A percentile compares a stretch with the other conserved stretches of the same genome.
Evolutionary conservation across 2,797 vertebrate species (phyloP).

Genomic region (Tokudaia muenninki): DNA sequence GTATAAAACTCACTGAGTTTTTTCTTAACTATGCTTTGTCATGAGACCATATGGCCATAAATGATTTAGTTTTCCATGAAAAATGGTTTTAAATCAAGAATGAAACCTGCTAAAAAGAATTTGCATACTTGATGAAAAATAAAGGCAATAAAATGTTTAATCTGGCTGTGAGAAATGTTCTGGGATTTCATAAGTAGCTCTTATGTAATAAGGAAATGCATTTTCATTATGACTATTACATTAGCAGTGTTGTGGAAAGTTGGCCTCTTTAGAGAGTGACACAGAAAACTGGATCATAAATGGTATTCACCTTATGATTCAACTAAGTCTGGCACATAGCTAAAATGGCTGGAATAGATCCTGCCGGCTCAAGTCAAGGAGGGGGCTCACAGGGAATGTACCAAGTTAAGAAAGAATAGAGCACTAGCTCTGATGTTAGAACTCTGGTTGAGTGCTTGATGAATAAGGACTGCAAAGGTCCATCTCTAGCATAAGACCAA

Average conservation of each 20-base stretch:
- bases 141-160: slow-evolving; percentile 84
- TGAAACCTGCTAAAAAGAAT: slow-evolving; percentile 83
- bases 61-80: slow-evolving; percentile 85
- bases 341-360: slow-evolving; percentile 8
- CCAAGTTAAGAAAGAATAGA: not conserved
- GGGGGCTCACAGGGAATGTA: not conserved
- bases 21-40: slow-evolving; percentile 81
- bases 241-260: slow-evolving; percentile 76
- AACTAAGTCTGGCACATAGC: slow-evolving; percentile 13
- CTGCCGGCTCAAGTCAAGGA: slow-evolving; percentile 2
- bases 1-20: slow-evolving; percentile 75
- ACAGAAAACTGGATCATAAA: slow-evolving; percentile 57
- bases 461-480: not conserved
- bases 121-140: slow-evolving; percentile 86
- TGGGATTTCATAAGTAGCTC: slow-evolving; percentile 82
- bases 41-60: slow-evolving; percentile 84
- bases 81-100: slow-evolving; percentile 85
- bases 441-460: not conserved
- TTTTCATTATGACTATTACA: slow-evolving; percentile 82
- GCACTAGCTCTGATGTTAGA: accelerated
- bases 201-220: slow-evolving; percentile 81
- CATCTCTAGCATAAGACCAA: not conserved
- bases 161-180: slow-evolving; percentile 82
- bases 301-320: slow-evolving; percentile 47
- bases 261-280: slow-evolving; percentile 66